phyloP scores from a whole-genome alignment of 2,888 invertebrate species.

The Pterobdella sp. region DNA sequence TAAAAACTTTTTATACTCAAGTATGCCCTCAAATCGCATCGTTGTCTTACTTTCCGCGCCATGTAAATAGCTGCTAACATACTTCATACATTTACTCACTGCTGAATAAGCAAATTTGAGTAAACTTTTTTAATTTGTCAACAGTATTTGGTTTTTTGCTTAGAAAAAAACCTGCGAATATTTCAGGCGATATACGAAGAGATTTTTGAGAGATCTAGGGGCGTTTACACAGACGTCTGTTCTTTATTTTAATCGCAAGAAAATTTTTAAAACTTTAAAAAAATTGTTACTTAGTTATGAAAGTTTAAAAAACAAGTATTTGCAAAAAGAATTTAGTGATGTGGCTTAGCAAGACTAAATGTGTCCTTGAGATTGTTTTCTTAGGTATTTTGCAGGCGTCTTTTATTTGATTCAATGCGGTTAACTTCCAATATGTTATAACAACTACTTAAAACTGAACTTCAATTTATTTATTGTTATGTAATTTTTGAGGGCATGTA shows the following conservation, averaged over 20 bases:
- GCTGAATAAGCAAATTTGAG: not conserved
- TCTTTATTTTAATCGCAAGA: not conserved
- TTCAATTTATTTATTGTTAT: not conserved
- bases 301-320: too few species aligned
- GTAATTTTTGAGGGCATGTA: not conserved
- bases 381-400: not conserved
- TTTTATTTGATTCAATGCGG: not conserved
- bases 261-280: not conserved
- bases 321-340: not conserved
- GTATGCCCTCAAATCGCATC: not conserved
- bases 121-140: not conserved
- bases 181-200: not conserved
- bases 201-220: not conserved
- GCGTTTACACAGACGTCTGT: not conserved
- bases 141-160: not conserved
- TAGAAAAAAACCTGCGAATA: not conserved
- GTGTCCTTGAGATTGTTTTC: conserved; percentile 6
- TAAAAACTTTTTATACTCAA: not conserved
- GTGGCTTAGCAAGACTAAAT: not conserved
- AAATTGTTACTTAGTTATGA: too few species aligned
- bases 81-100: not conserved
- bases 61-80: conserved; percentile 7
- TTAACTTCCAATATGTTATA: not conserved
- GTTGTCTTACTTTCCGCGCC: conserved; percentile 12
- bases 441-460: not conserved